A percentile compares a stretch with the other conserved stretches of the same genome.
These are phyloP conservation scores for Agonopterix heracliana DNA, from an alignment of 2,888 invertebrate genomes.

Conservation along the genomic window DNA sequence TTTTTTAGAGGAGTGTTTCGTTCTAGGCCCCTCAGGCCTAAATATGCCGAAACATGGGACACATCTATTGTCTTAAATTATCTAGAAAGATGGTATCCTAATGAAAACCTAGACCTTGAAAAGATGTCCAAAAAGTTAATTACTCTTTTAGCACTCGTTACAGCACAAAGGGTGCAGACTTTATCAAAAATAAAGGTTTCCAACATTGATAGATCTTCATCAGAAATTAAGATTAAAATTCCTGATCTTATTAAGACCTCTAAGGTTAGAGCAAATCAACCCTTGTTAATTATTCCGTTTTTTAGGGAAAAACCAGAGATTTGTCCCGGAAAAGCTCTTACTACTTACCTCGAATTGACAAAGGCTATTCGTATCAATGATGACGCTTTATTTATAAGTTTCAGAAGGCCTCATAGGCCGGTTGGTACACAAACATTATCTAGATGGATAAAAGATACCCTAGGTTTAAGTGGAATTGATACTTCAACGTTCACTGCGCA, in stretches of 20 bases:
- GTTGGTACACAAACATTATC: conserved; percentile 15
- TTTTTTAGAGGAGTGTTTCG: conserved; percentile 2
- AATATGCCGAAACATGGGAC: conserved; percentile 11
- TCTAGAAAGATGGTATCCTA: conserved; percentile 8
- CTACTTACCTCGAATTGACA: conserved; percentile 5
- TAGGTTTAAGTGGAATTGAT: conserved; percentile 17
- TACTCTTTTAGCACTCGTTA: conserved; percentile 10
- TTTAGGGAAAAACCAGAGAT: conserved; percentile 10
- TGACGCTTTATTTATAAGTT: conserved; percentile 15
- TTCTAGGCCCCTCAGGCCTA: conserved; percentile 2
- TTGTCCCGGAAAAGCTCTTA: conserved; percentile 9
- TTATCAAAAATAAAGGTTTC: conserved; percentile 15
- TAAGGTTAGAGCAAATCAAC: not conserved
- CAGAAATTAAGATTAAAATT: conserved; percentile 14
- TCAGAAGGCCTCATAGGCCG: conserved; percentile 14
- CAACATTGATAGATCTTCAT: conserved; percentile 3
- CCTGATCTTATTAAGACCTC: conserved; percentile 13
- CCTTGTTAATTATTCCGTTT: conserved; percentile 6
- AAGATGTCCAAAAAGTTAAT: conserved; percentile 15
- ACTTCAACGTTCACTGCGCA: conserved; percentile 17
- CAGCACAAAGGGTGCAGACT: conserved; percentile 17
- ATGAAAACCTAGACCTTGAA: conserved; percentile 9
- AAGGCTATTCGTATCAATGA: not conserved
- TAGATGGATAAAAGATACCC: conserved; percentile 18
- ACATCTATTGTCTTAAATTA: conserved; percentile 7